Percentiles rank a stretch among this genome's conserved stretches.
phyloP scores from a whole-genome alignment of 1,140 invertebrate genomes.

The Bactericera cockerelli region DNA sequence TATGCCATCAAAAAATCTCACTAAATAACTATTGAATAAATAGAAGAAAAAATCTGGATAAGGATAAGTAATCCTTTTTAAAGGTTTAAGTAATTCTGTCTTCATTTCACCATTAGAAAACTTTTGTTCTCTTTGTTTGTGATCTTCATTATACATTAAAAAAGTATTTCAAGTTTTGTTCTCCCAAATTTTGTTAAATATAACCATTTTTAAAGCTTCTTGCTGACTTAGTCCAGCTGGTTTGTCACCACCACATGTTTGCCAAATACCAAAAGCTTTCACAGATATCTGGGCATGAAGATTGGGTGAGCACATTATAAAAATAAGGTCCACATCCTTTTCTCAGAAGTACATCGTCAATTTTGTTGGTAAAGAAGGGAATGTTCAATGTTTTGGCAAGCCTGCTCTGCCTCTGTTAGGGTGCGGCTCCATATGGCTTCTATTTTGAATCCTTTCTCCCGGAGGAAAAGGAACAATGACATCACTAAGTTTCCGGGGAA shows the following conservation, averaged over 20 bases:
- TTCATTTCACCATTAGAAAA: no score
- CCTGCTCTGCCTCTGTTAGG: slow-evolving; percentile 58
- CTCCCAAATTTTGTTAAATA: no score
- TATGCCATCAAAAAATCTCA: no score
- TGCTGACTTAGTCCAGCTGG: slow-evolving; percentile 76
- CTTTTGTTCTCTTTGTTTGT: no score
- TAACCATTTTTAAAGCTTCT: slow-evolving; percentile 91
- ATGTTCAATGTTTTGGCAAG: slow-evolving; percentile 69
- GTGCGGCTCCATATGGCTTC: slow-evolving; percentile 86
- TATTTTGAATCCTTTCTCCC: slow-evolving; percentile 80
- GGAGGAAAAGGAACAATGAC: slow-evolving; percentile 73
- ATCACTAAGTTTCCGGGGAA: slow-evolving; percentile 56
- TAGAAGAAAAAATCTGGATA: no score
- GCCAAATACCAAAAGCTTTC: slow-evolving; percentile 90
- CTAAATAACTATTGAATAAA: no score
- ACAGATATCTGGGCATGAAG: slow-evolving; percentile 90
- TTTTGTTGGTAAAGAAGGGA: slow-evolving; percentile 78
- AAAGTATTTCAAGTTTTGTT: no score
- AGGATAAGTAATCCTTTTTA: no score
- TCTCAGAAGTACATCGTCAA: slow-evolving; percentile 80
- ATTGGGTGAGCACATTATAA: slow-evolving; percentile 86
- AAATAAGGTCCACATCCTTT: slow-evolving; percentile 89
- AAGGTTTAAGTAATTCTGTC: no score
- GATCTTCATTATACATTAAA: no score
- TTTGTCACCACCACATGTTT: slow-evolving; percentile 90